These are phyloP conservation scores for Heteronetta atricapilla DNA, from an alignment of 2,113 vertebrate genomes.

Conservation along the genomic window DNA sequence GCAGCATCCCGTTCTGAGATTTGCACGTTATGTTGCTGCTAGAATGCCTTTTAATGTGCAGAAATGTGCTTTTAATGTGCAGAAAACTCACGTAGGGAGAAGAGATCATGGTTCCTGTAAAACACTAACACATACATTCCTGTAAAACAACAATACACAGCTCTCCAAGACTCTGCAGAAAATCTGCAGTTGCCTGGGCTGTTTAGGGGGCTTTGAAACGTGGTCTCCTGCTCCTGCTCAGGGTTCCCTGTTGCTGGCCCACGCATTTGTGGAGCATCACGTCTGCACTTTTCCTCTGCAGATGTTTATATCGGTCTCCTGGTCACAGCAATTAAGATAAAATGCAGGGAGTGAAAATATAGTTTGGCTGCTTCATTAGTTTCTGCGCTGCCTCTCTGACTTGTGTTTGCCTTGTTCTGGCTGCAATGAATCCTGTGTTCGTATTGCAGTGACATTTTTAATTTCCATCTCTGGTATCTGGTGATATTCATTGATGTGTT, in stretches of 20 bases:
- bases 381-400: not conserved
- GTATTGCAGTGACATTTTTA: not conserved
- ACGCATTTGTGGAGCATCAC: accelerated
- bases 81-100: not conserved
- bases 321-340: not conserved
- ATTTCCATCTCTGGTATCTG: not conserved
- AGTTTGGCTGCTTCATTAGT: conserved; percentile 8
- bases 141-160: not conserved
- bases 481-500: not conserved
- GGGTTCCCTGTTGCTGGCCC: not conserved
- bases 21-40: not conserved
- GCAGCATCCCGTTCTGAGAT: not conserved
- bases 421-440: not conserved
- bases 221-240: not conserved
- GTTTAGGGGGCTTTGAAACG: not conserved
- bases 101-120: not conserved
- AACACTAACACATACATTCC: not conserved
- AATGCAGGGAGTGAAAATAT: not conserved
- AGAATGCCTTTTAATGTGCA: not conserved
- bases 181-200: not conserved
- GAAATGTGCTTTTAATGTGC: not conserved
- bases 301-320: not conserved
- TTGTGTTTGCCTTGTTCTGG: not conserved
- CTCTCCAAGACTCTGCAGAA: not conserved
- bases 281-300: not conserved